Evolutionary conservation across 1,140 invertebrate genomes (phyloP).

Genomic region (Leucophenga varia): DNA sequence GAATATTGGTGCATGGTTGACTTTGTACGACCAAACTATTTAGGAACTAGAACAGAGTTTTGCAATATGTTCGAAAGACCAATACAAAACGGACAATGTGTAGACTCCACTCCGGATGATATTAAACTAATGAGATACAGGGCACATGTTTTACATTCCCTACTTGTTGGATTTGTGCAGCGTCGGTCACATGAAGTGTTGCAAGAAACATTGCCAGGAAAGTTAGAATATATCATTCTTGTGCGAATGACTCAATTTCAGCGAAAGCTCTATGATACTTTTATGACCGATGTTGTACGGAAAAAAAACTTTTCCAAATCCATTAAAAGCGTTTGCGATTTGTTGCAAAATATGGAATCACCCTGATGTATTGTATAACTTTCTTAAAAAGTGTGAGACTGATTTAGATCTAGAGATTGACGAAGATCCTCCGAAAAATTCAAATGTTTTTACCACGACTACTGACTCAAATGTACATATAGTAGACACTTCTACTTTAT

Average conservation of each 20-base stretch:
- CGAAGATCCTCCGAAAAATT: slow-evolving; percentile 53
- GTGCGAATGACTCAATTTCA: slow-evolving; percentile 87
- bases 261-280: slow-evolving; percentile 82
- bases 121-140: slow-evolving; percentile 86
- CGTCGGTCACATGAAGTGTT: slow-evolving; percentile 86
- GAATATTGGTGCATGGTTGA: slow-evolving; percentile 99
- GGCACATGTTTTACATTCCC: slow-evolving; percentile 85
- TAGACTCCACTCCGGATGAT: slow-evolving; percentile 88
- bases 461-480: too few relatives aligned
- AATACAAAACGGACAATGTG: slow-evolving; percentile 92
- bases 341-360: slow-evolving; percentile 99
- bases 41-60: slow-evolving; percentile 91
- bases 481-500: too few relatives aligned
- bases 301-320: slow-evolving; percentile 86
- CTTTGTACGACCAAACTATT: slow-evolving; percentile 90
- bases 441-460: too few relatives aligned
- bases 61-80: slow-evolving; percentile 95
- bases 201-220: slow-evolving; percentile 81
- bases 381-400: slow-evolving; percentile 80
- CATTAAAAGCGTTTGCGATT: slow-evolving; percentile 95
- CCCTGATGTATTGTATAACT: slow-evolving; percentile 93
- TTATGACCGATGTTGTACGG: slow-evolving; percentile 90
- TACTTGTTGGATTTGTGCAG: slow-evolving; percentile 91
- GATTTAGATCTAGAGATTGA: slow-evolving; percentile 89
- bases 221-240: slow-evolving; percentile 89